Conservation (phyloP, 1,140 invertebrate species). For the Panagrolaimus sp. region DNA sequence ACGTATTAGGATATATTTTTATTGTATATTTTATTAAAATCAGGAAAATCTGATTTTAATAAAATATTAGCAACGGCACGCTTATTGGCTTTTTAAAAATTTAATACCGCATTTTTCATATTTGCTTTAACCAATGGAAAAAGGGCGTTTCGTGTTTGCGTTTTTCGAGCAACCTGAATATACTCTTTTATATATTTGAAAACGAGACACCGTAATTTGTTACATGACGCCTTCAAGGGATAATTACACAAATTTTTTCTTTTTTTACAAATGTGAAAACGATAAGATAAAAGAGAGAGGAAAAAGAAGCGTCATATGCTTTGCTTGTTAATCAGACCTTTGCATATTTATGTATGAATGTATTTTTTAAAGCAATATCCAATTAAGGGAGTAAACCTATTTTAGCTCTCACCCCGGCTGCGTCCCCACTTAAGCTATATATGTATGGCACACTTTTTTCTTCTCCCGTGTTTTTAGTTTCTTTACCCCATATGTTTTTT, state of each 20-base stretch:
- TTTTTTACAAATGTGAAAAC: too few relatives aligned
- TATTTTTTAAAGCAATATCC: constrained; percentile 4
- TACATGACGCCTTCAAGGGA: constrained; percentile 1
- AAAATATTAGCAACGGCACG: background rate
- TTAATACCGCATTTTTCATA: background rate
- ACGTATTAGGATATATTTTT: background rate
- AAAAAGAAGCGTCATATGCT: background rate
- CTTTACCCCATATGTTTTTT: background rate
- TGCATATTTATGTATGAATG: too few relatives aligned
- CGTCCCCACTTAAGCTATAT: constrained; percentile 7
- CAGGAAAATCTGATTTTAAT: constrained; percentile 5
- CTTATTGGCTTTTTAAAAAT: background rate
- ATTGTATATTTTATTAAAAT: background rate
- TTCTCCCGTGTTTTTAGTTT: background rate
- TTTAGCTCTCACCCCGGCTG: constrained; percentile 10
- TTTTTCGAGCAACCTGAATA: background rate
- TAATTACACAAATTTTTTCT: too few relatives aligned
- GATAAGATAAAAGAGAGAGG: background rate
- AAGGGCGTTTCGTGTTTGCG: too few relatives aligned
- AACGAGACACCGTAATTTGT: background rate
- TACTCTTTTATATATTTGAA: background rate
- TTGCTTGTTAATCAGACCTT: constrained; percentile 14
- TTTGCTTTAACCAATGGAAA: constrained; percentile 6
- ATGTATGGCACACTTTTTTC: constrained; percentile 5
- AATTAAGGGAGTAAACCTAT: constrained; percentile 14